Evolutionary conservation across 37 sponge, comb jelly and placozoan species (phyloP).

Genomic region (Tethya wilhelma): DNA sequence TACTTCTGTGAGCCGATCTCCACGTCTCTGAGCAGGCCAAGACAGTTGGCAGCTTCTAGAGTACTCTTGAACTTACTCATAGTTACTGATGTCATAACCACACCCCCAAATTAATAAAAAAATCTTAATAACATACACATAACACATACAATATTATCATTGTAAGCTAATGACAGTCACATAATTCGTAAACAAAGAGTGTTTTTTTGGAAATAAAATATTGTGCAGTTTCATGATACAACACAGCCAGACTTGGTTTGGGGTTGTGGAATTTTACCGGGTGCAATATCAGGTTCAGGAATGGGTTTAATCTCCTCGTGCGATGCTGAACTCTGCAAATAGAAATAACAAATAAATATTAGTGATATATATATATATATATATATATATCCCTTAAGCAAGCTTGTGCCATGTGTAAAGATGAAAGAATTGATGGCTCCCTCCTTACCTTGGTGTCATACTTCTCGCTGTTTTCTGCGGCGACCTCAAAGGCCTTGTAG

Average conservation of each 20-base stretch:
- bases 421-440: not conserved
- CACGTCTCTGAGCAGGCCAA: not conserved
- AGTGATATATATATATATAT: not conserved
- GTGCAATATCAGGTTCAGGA: constrained; percentile 88
- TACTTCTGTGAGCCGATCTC: too few species aligned
- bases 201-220: not conserved
- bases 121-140: too few species aligned
- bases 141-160: not conserved
- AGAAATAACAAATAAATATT: not conserved
- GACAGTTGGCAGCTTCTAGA: not conserved
- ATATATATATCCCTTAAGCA: not conserved
- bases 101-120: too few species aligned
- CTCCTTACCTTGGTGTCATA: constrained; percentile 58
- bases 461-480: constrained; percentile 42
- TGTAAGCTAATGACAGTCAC: not conserved
- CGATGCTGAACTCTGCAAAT: constrained; percentile 54
- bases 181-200: not conserved
- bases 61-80: too few species aligned
- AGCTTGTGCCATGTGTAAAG: not conserved
- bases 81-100: too few species aligned
- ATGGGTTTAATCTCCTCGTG: constrained; percentile 90
- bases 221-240: constrained; percentile 33
- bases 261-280: constrained; percentile 71
- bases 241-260: constrained; percentile 86
- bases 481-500: constrained; percentile 75